Evolutionary conservation across 2,888 invertebrate species (phyloP), one percentile per base, ranked within the genome.

Genomic region (Hyposoter dolosus): DNA sequence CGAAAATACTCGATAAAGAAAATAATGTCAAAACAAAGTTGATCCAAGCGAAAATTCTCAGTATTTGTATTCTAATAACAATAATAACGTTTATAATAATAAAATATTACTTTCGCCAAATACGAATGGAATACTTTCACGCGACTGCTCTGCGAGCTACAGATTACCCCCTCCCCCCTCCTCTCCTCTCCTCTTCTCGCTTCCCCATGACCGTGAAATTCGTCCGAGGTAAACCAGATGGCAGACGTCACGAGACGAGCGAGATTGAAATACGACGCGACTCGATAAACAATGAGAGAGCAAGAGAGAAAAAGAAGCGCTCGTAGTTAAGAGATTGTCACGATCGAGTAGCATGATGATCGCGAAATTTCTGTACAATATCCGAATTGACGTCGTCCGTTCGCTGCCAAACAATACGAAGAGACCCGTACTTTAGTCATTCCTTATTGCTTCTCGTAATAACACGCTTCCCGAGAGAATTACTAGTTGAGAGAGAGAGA

Each of bases 371-470:
- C 19, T 43, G 23, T 56, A 78, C 53, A 68, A 77, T 53, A 66
- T 69, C 56, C 50, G 85, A 85, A 83, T 85, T 85, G 79, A 80
- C 82, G 79, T 75, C 85, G 82, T 79, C 78, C 79, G 85, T 82
- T 76, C 75, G 50, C 40, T 47, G 71, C 79, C 79, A 53, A 77
- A 77, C 69, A 32, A 65, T 81, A 60, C 77, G 45, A 72, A 65
- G 60, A 45, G 76, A 56, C 17, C 56, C 43, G 74, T 75, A 74
- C 75, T 82, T 79, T 40, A 65, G 69, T 60, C 71, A 50, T 60
- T 53, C 53, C 45, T 45, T 50, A 9, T 53, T 68, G 5, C 47
- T 40, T 35, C 17, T 69, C 76, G 35, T 76, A 82, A 84, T 79
- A 50, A 82, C 82, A 82, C 71, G 82, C 69, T 84, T 84, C 63